Evolutionary conservation across 2,113 vertebrate species (phyloP).

Genomic region (Carassius carassius): DNA sequence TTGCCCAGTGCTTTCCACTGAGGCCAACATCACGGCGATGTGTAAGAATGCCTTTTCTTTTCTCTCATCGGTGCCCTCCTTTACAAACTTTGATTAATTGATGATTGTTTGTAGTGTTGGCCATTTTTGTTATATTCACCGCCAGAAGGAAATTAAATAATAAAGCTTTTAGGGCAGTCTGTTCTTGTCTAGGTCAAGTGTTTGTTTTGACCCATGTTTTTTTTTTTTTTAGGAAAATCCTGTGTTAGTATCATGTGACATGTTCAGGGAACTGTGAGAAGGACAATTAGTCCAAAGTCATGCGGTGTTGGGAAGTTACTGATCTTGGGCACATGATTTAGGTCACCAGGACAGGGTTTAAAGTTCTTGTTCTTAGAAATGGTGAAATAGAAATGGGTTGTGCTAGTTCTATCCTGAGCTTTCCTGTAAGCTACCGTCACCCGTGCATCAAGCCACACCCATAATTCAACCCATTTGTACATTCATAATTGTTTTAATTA

Average conservation of each 20-base stretch:
- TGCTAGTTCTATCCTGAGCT: constrained; percentile 7
- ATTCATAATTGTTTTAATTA: constrained; percentile 56
- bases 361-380: constrained; percentile 9
- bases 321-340: constrained; percentile 28
- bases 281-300: constrained; percentile 36
- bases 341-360: constrained; percentile 33
- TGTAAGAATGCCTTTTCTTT: constrained; percentile 68
- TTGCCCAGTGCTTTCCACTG: constrained; percentile 78
- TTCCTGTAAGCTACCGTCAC: constrained; percentile 10
- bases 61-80: constrained; percentile 56
- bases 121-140: constrained; percentile 24
- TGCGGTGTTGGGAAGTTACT: constrained; percentile 3
- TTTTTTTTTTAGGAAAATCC: background rate
- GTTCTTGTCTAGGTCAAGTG: background rate
- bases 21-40: constrained; percentile 70
- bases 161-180: constrained; percentile 31
- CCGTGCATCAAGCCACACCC: constrained; percentile 34
- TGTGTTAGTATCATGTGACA: constrained; percentile 15
- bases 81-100: constrained; percentile 57
- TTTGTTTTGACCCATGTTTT: constrained; percentile 39
- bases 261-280: constrained; percentile 25
- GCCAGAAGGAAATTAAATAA: constrained; percentile 33
- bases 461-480: constrained; percentile 52
- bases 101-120: constrained; percentile 30
- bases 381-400: background rate